A percentile compares a stretch with the other conserved stretches of the same genome.
Conservation (phyloP, 1,140 invertebrate species). For the Hylaeus anthracinus region DNA sequence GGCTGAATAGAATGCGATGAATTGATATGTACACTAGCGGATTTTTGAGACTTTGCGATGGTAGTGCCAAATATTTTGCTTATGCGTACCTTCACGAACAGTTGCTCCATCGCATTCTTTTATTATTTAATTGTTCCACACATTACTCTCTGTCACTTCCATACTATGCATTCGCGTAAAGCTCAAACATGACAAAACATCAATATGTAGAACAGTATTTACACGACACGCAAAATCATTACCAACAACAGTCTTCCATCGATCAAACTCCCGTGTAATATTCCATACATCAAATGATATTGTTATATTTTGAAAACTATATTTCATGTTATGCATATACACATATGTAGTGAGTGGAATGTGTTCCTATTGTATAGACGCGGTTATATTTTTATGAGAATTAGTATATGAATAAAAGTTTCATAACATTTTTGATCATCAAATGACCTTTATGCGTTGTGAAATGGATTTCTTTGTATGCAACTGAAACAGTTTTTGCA, state of each 20-base stretch:
- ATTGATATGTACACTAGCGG: slow-evolving; percentile 8
- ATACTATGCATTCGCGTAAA: slow-evolving; percentile 2
- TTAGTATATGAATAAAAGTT: slow-evolving; percentile 28
- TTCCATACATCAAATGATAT: neutral
- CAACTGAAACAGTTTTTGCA: neutral
- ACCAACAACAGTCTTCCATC: slow-evolving; percentile 31
- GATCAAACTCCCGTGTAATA: slow-evolving; percentile 12
- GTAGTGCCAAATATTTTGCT: slow-evolving; percentile 40
- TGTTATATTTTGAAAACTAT: slow-evolving; percentile 46
- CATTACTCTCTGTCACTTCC: slow-evolving; percentile 27
- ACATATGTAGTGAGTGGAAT: slow-evolving; percentile 37
- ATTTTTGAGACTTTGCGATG: slow-evolving; percentile 12
- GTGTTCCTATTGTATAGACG: slow-evolving; percentile 54
- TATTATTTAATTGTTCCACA: slow-evolving; percentile 20
- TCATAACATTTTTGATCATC: slow-evolving; percentile 23
- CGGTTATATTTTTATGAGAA: slow-evolving; percentile 55
- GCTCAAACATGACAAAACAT: slow-evolving; percentile 8
- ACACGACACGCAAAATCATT: slow-evolving; percentile 21
- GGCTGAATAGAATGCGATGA: slow-evolving; percentile 5
- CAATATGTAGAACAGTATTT: slow-evolving; percentile 30
- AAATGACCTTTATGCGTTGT: neutral
- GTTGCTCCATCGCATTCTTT: slow-evolving; percentile 4
- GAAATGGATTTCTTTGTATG: slow-evolving; percentile 16
- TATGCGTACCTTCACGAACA: slow-evolving; percentile 1
- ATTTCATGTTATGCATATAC: slow-evolving; percentile 43